A percentile compares a stretch with the other conserved stretches of the same genome.
These are phyloP conservation scores for Andrena minutula DNA, from an alignment of 2,888 invertebrate species.

Conservation along the genomic window DNA sequence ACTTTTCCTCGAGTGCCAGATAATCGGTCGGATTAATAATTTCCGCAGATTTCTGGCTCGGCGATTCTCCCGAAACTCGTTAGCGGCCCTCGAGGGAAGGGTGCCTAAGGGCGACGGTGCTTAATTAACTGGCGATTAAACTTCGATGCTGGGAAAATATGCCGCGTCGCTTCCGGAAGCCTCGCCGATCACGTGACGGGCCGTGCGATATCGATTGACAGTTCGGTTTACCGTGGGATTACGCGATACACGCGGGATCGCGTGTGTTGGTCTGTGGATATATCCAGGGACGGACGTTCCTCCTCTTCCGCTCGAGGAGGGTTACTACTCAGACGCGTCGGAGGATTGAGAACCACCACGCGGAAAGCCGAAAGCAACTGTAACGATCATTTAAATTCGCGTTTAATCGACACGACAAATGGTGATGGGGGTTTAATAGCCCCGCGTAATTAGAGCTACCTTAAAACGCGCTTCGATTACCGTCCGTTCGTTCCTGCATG, in stretches of 20 bases:
- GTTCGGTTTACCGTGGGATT: conserved; percentile 37
- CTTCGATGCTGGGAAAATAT: conserved; percentile 27
- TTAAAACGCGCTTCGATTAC: too few species aligned
- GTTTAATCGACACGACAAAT: too few species aligned
- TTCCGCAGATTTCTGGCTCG: conserved; percentile 39
- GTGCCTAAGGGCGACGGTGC: conserved; percentile 7
- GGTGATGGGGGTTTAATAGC: too few species aligned
- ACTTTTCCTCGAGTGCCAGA: conserved; percentile 16
- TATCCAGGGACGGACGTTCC: conserved; percentile 13
- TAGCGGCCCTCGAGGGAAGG: conserved; percentile 16
- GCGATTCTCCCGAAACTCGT: conserved; percentile 56
- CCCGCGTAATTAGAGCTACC: too few species aligned
- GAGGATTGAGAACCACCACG: too few species aligned
- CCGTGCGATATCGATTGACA: conserved; percentile 65
- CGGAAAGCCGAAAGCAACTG: not conserved
- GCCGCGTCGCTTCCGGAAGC: conserved; percentile 46
- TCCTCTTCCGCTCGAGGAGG: not conserved
- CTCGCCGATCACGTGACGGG: conserved; percentile 58
- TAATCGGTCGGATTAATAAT: conserved; percentile 64
- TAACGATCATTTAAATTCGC: too few species aligned
- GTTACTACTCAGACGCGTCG: not conserved
- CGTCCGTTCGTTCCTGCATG: too few species aligned
- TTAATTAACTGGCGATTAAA: conserved; percentile 55
- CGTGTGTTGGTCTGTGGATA: not conserved
- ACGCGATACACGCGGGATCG: conserved; percentile 23